Evolutionary conservation across 2,888 invertebrate genomes (phyloP).

Genomic region (Drosophila pullipes): DNA sequence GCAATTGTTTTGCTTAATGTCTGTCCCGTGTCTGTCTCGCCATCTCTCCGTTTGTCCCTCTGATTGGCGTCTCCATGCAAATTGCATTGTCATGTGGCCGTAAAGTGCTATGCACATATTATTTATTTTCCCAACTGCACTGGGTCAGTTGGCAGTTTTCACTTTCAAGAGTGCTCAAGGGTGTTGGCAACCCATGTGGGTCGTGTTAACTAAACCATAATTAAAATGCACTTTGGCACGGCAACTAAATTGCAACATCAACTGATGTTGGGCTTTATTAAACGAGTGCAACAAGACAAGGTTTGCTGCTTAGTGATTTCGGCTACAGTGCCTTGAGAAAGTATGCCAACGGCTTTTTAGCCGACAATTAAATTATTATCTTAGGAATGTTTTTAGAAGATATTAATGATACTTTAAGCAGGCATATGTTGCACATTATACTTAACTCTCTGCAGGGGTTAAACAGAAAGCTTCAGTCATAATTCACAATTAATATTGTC

Average conservation of each 20-base stretch:
- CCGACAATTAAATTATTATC: not conserved
- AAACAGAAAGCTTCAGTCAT: not conserved
- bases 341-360: slow-evolving; percentile 58
- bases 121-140: slow-evolving; percentile 30
- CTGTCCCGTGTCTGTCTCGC: not conserved
- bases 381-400: not conserved
- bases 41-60: slow-evolving; percentile 4
- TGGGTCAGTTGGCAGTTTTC: slow-evolving; percentile 62
- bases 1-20: slow-evolving; percentile 12
- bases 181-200: slow-evolving; percentile 36
- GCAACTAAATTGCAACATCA: slow-evolving; percentile 50
- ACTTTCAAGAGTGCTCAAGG: slow-evolving; percentile 62
- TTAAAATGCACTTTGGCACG: slow-evolving; percentile 73
- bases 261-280: slow-evolving; percentile 54
- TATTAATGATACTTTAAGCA: not conserved
- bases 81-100: slow-evolving; percentile 53
- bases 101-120: slow-evolving; percentile 41
- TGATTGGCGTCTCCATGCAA: slow-evolving; percentile 46
- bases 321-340: slow-evolving; percentile 61
- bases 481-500: no score
- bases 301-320: slow-evolving; percentile 7
- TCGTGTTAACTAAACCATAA: slow-evolving; percentile 60
- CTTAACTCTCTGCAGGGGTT: not conserved
- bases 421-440: not conserved
- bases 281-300: slow-evolving; percentile 45